Percentiles rank a stretch among this genome's conserved stretches.
Evolutionary conservation across 2,797 vertebrate species (phyloP).

Genomic region (Sebastes dallii): DNA sequence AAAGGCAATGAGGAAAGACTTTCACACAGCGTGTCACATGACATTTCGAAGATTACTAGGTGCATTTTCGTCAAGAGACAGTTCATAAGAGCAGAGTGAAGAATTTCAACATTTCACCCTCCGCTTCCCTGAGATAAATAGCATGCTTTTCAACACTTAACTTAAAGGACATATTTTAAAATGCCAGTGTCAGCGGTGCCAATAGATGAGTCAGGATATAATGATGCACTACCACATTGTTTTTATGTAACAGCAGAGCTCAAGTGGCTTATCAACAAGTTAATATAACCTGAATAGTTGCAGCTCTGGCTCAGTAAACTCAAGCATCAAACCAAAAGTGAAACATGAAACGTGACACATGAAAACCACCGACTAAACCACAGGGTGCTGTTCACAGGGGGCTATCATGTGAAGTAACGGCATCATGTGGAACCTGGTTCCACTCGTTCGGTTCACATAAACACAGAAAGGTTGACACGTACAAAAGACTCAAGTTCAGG

Average conservation of each 20-base stretch:
- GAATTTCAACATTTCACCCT: not conserved
- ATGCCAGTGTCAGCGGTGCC: not conserved
- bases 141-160: not conserved
- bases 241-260: constrained; percentile 6
- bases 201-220: not conserved
- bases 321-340: constrained; percentile 9
- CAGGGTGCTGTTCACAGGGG: not conserved
- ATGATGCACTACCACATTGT: not conserved
- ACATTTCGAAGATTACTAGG: not conserved
- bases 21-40: not conserved
- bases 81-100: not conserved
- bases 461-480: not conserved
- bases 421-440: not conserved
- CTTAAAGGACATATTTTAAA: not conserved
- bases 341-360: not conserved
- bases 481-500: not conserved
- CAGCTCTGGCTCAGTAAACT: not conserved
- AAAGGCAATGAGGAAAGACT: constrained; percentile 30
- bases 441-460: not conserved
- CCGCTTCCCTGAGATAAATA: not conserved
- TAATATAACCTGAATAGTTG: constrained; percentile 7
- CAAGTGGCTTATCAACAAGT: constrained; percentile 27
- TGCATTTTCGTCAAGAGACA: not conserved
- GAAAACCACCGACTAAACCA: constrained; percentile 8
- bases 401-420: constrained; percentile 3